Evolutionary conservation across 2,888 invertebrate genomes (phyloP).

Genomic region (Fragum sueziense): DNA sequence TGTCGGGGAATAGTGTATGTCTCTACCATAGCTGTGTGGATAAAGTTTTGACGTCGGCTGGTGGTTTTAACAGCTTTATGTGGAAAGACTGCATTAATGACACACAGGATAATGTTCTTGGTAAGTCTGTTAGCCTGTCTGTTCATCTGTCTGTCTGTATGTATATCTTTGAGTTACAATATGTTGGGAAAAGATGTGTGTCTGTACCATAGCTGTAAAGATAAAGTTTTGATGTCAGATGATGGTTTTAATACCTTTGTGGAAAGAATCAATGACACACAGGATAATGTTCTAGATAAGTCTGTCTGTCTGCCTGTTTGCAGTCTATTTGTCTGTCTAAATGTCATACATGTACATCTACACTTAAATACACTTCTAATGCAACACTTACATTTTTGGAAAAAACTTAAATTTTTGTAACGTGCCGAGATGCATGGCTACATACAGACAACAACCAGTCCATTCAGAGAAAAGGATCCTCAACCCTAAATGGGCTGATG

Average conservation of each 20-base stretch:
- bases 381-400: too few relatives aligned
- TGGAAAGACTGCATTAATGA: slow-evolving; percentile 18
- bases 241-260: neutral
- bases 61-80: neutral
- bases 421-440: too few relatives aligned
- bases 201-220: slow-evolving; percentile 34
- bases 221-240: neutral
- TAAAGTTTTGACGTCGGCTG: neutral
- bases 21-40: slow-evolving; percentile 34
- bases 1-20: neutral
- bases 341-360: slow-evolving; percentile 1
- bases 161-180: slow-evolving; percentile 13
- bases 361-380: too few relatives aligned
- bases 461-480: too few relatives aligned
- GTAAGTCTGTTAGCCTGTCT: neutral
- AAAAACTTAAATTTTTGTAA: too few relatives aligned
- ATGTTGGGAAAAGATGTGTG: neutral
- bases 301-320: neutral
- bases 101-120: slow-evolving; percentile 6
- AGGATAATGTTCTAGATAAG: slow-evolving; percentile 3
- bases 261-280: slow-evolving; percentile 19
- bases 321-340: too few relatives aligned
- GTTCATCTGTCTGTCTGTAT: too few relatives aligned
- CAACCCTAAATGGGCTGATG: too few relatives aligned
- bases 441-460: too few relatives aligned